Evolutionary conservation across 2,888 invertebrate species (phyloP).

Genomic region (Eucera pruinosa): DNA sequence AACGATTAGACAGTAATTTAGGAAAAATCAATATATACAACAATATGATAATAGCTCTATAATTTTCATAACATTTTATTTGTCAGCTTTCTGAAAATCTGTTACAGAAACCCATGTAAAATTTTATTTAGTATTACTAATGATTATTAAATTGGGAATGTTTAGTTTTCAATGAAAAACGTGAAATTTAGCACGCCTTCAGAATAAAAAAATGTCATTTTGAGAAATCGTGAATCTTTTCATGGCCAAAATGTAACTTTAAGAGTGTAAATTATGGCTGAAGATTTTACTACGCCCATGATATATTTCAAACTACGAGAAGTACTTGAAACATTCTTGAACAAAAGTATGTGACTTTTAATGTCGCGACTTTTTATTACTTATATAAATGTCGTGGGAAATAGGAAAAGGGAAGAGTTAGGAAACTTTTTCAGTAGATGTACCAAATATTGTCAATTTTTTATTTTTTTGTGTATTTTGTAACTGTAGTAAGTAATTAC

Average conservation of each 20-base stretch:
- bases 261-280: not conserved
- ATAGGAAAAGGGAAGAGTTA: not conserved
- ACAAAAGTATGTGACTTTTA: not conserved
- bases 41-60: too few relatives aligned
- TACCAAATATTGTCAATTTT: too few relatives aligned
- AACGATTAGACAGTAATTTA: too few relatives aligned
- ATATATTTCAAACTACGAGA: constrained; percentile 1
- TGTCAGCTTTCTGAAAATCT: too few relatives aligned
- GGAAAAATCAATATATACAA: too few relatives aligned
- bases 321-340: not conserved
- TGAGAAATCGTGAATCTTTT: not conserved
- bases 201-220: not conserved
- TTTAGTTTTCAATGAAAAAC: too few relatives aligned
- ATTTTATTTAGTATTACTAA: too few relatives aligned
- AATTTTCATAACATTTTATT: too few relatives aligned
- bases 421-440: not conserved
- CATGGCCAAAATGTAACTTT: not conserved
- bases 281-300: not conserved
- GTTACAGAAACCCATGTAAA: too few relatives aligned
- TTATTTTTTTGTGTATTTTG: not conserved
- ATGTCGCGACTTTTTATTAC: not conserved
- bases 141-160: too few relatives aligned
- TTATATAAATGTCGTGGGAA: not conserved
- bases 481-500: too few relatives aligned
- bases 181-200: not conserved